Evolutionary conservation across 2,888 invertebrate species (phyloP).

Genomic region (Aspidiotus destructor): DNA sequence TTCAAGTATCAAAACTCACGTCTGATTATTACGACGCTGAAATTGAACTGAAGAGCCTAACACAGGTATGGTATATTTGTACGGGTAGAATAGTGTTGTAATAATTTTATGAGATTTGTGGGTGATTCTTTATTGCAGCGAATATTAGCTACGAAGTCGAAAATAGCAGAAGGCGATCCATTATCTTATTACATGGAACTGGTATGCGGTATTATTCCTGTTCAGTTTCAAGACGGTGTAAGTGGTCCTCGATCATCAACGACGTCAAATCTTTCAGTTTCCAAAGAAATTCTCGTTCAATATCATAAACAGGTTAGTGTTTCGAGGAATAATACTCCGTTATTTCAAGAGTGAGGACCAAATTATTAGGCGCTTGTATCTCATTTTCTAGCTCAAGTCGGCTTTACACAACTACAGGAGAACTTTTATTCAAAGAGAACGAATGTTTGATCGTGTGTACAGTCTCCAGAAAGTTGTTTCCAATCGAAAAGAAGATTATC

Average conservation of each 20-base stretch:
- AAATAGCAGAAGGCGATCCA: conserved; percentile 19
- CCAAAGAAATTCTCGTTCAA: conserved; percentile 19
- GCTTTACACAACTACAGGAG: conserved; percentile 34
- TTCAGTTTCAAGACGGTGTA: conserved; percentile 19
- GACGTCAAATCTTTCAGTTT: not conserved
- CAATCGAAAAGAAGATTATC: conserved; percentile 33
- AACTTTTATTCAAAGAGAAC: conserved; percentile 33
- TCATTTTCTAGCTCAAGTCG: conserved; percentile 31
- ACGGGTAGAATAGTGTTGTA: not conserved
- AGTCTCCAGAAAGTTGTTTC: conserved; percentile 34
- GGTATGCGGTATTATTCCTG: conserved; percentile 23
- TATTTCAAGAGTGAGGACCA: not conserved
- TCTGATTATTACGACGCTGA: conserved; percentile 95
- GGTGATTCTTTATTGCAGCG: not conserved
- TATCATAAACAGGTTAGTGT: conserved; percentile 31
- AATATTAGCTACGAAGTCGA: conserved; percentile 19
- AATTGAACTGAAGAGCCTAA: conserved; percentile 87
- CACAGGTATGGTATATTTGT: conserved; percentile 55
- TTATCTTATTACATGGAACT: conserved; percentile 14
- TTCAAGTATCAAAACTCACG: conserved; percentile 86
- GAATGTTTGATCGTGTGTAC: conserved; percentile 34
- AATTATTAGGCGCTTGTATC: too few relatives aligned
- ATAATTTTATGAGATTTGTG: not conserved
- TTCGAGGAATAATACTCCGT: not conserved
- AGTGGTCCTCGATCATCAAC: not conserved